Evolutionary conservation across 1,140 invertebrate genomes (phyloP).

Genomic region (Mizuhopecten yessoensis): DNA sequence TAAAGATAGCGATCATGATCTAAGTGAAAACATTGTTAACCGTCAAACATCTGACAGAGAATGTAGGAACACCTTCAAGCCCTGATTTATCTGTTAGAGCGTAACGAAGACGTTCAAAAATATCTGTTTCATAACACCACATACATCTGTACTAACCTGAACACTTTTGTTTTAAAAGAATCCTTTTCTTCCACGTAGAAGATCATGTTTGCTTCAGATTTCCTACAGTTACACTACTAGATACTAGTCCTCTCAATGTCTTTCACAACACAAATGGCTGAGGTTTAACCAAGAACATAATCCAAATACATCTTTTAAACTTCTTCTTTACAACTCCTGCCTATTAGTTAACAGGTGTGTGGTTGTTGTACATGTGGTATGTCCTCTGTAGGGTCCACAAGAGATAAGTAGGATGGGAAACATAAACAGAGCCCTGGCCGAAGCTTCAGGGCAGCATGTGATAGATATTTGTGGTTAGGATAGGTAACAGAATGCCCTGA

Average conservation of each 20-base stretch:
- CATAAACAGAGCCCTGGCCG: background rate
- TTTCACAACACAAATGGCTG: background rate
- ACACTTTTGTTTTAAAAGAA: background rate
- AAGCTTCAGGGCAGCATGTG: background rate
- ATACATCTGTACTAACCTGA: constrained; percentile 16
- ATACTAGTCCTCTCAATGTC: background rate
- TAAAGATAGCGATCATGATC: background rate
- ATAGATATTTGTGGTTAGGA: constrained; percentile 31
- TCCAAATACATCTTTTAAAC: background rate
- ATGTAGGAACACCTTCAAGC: background rate
- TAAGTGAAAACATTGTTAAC: background rate
- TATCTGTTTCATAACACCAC: constrained; percentile 1
- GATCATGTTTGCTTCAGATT: background rate
- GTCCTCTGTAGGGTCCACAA: background rate
- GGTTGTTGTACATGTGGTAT: background rate
- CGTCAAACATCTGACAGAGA: background rate
- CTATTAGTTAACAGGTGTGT: no score
- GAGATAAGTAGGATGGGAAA: background rate
- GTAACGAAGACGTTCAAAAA: background rate
- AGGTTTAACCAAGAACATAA: background rate
- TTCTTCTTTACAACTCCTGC: background rate
- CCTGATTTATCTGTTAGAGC: background rate
- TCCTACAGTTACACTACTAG: background rate
- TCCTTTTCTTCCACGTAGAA: background rate
- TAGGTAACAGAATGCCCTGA: constrained; percentile 5